These are phyloP conservation scores for Drosophila kanekoi DNA, from an alignment of 2,888 invertebrate species.

Conservation along the genomic window DNA sequence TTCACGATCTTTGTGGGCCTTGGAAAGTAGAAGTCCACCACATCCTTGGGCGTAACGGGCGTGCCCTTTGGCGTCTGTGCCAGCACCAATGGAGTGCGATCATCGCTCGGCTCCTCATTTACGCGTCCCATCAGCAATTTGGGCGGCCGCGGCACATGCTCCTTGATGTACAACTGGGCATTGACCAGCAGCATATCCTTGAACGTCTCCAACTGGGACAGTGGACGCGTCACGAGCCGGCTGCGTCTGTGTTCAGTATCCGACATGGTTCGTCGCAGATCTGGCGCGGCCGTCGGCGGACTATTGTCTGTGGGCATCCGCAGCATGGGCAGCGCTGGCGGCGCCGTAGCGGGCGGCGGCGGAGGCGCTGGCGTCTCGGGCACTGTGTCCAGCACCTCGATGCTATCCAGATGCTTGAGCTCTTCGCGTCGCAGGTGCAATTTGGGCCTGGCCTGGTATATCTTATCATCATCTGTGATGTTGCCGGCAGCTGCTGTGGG, in stretches of 20 bases:
- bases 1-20: slow-evolving; percentile 86
- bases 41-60: slow-evolving; percentile 69
- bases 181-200: slow-evolving; percentile 86
- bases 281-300: slow-evolving; percentile 33
- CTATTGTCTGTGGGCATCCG: slow-evolving; percentile 39
- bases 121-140: slow-evolving; percentile 85
- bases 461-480: slow-evolving; percentile 82
- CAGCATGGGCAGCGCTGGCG: slow-evolving; percentile 49
- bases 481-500: slow-evolving; percentile 44
- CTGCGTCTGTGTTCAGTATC: slow-evolving; percentile 47
- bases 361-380: slow-evolving; percentile 86
- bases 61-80: slow-evolving; percentile 45
- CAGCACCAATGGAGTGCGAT: slow-evolving; percentile 46
- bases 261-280: slow-evolving; percentile 67
- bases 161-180: slow-evolving; percentile 86
- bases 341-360: slow-evolving; percentile 78
- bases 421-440: slow-evolving; percentile 43
- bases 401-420: slow-evolving; percentile 57
- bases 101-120: slow-evolving; percentile 82
- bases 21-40: slow-evolving; percentile 84
- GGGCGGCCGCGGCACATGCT: slow-evolving; percentile 86
- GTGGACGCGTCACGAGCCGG: slow-evolving; percentile 61
- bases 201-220: slow-evolving; percentile 82
- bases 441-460: slow-evolving; percentile 59
- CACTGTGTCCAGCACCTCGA: slow-evolving; percentile 77